Percentiles rank a stretch among this genome's conserved stretches.
These are phyloP conservation scores for Graphium colonna DNA, from an alignment of 2,888 invertebrate species.

Conservation along the genomic window DNA sequence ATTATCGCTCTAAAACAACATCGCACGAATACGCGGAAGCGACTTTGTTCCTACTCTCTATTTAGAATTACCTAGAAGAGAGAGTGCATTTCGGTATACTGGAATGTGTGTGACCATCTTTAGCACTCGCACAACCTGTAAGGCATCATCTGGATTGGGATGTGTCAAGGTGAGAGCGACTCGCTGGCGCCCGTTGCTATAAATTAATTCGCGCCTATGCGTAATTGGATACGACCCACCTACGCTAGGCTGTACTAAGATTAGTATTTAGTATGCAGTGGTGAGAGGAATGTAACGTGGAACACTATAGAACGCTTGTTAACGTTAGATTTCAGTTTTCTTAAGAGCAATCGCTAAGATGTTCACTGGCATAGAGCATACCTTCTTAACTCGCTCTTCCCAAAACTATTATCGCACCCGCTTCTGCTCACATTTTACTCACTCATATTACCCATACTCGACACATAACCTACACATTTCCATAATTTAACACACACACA, in stretches of 20 bases:
- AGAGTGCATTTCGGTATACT: slow-evolving; percentile 20
- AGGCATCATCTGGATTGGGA: slow-evolving; percentile 43
- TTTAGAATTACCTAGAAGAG: slow-evolving; percentile 12
- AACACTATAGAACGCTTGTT: slow-evolving; percentile 12
- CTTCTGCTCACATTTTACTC: too few species aligned
- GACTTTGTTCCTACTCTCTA: background rate
- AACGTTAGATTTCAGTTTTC: background rate
- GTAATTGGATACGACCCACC: slow-evolving; percentile 68
- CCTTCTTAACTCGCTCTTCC: too few species aligned
- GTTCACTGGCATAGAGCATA: too few species aligned
- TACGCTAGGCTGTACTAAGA: slow-evolving; percentile 42
- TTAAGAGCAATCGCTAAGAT: too few species aligned
- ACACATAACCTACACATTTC: too few species aligned
- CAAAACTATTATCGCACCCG: too few species aligned
- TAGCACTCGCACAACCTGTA: slow-evolving; percentile 38
- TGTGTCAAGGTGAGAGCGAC: slow-evolving; percentile 48
- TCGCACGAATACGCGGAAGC: slow-evolving; percentile 4
- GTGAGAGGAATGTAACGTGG: too few species aligned
- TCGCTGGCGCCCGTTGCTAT: slow-evolving; percentile 49
- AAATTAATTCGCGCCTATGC: slow-evolving; percentile 62
- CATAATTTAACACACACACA: too few species aligned
- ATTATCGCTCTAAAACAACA: background rate
- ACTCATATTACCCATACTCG: too few species aligned
- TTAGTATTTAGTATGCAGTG: too few species aligned
- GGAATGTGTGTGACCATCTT: slow-evolving; percentile 32